A percentile compares a stretch with the other conserved stretches of the same genome.
phyloP scores from a whole-genome alignment of 2,113 vertebrate species.

The Chloroceryle aenea region DNA sequence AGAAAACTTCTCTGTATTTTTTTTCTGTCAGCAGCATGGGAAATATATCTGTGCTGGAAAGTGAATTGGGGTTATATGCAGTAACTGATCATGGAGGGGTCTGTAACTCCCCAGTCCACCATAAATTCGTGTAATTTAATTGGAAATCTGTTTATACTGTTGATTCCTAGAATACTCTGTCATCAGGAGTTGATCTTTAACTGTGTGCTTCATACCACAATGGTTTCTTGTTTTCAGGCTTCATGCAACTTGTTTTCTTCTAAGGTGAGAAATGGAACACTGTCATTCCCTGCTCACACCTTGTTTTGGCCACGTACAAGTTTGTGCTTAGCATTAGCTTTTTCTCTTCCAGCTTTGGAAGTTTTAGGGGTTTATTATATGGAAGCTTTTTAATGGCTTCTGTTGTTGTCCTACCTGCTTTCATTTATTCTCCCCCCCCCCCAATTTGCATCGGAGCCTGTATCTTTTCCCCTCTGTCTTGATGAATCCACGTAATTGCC shows the following conservation, averaged over 20 bases:
- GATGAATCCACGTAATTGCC: background rate
- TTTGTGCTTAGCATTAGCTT: background rate
- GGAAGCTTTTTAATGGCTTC: background rate
- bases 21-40: background rate
- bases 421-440: too few relatives aligned
- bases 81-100: background rate
- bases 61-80: background rate
- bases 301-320: background rate
- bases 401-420: rapidly evolving
- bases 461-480: background rate
- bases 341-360: background rate
- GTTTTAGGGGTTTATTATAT: background rate
- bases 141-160: background rate
- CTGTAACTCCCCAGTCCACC: background rate
- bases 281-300: background rate
- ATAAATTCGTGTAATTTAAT: background rate
- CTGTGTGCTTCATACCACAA: background rate
- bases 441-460: background rate
- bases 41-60: background rate
- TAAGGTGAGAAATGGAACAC: background rate
- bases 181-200: background rate
- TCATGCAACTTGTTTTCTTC: background rate
- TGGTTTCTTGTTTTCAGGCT: background rate
- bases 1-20: background rate
- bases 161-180: background rate